A percentile compares a stretch with the other conserved stretches of the same genome.
These are phyloP conservation scores for Sesia bembeciformis DNA, from an alignment of 2,888 invertebrate species.

Conservation along the genomic window DNA sequence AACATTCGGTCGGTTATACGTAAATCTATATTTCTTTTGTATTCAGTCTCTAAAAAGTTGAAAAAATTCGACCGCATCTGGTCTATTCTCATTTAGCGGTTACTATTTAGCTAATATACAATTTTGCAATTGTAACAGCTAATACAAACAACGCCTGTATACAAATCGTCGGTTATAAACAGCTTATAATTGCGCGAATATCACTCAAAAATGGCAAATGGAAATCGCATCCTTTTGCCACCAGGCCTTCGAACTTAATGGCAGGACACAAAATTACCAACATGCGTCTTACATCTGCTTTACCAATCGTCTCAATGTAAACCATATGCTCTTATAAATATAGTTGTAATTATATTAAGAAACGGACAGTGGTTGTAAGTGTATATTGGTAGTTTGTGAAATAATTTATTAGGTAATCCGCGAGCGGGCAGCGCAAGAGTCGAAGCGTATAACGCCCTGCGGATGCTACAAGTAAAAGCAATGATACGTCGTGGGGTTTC, in stretches of 20 bases:
- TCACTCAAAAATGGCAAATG: conserved; percentile 32
- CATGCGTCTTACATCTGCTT: neutral
- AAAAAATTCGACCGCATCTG: too few relatives aligned
- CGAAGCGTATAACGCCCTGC: conserved; percentile 48
- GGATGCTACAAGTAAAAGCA: conserved; percentile 61
- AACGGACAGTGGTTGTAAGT: neutral
- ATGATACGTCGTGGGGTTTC: conserved; percentile 58
- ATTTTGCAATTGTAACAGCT: too few relatives aligned
- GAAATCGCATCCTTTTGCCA: conserved; percentile 49
- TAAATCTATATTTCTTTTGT: too few relatives aligned
- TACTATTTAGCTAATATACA: too few relatives aligned
- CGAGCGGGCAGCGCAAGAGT: conserved; percentile 31
- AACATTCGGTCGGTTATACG: too few relatives aligned
- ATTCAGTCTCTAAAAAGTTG: too few relatives aligned
- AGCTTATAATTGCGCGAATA: neutral
- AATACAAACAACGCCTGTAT: too few relatives aligned
- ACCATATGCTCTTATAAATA: neutral
- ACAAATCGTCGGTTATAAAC: too few relatives aligned
- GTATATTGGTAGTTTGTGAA: conserved; percentile 13
- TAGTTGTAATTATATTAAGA: neutral
- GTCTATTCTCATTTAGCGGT: too few relatives aligned
- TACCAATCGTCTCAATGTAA: too few relatives aligned
- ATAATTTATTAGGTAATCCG: conserved; percentile 47
- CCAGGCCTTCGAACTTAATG: conserved; percentile 52
- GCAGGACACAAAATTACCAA: conserved; percentile 41